Base-by-base conservation (phyloP, 2,113 vertebrate species). In the Seriola dumerili region DNA sequence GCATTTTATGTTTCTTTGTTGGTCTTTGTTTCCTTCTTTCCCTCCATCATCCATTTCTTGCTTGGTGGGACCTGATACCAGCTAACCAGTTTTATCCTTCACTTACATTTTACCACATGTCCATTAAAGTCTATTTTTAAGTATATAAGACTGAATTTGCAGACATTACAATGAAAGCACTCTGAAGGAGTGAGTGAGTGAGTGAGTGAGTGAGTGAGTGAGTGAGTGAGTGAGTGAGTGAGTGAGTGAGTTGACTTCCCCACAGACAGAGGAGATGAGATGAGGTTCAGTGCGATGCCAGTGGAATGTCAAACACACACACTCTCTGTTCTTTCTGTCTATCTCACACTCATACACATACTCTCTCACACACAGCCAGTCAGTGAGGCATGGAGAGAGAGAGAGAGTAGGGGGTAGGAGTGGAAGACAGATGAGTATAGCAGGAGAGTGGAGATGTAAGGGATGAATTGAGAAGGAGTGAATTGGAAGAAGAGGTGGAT, bases 261-360 rank as follows among this genome's bases (percentile, higher is more conserved):
- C 70, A 79, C 81, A 89, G 79, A 89, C 81, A 73, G 57, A 70
- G 76, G 63, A 81, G 78, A 86, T 76, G 85, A 82, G 86, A 85
- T 81, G 87, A 89, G 91, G 55, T 68, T 78, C 67, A 67, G 64
- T 72, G 72, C 75, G 82, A 89, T 80, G 88, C 89, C 46, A 23
- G 57, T 85, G 64, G 92, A 92, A 92, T 91, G 82, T 85, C 84
- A 93, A 92, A 89, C 75, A 80, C 34, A 25, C 38, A 25, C 78
- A 36, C 72, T 73, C 16, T 29, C 70, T 74, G 4, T 34, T 59
- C 46, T 6, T 2, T 50, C 46, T 50, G 16, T 19, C 17, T 50
- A 17, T 2, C 48, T 1, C 40, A 46, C 42, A 6, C 65, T 0
- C 65, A 16, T 29, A 13, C 52, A 11, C 34, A 21, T 36, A 64